Base-by-base conservation (phyloP, 2,113 vertebrate species). In the Dipodomys ordii region DNA sequence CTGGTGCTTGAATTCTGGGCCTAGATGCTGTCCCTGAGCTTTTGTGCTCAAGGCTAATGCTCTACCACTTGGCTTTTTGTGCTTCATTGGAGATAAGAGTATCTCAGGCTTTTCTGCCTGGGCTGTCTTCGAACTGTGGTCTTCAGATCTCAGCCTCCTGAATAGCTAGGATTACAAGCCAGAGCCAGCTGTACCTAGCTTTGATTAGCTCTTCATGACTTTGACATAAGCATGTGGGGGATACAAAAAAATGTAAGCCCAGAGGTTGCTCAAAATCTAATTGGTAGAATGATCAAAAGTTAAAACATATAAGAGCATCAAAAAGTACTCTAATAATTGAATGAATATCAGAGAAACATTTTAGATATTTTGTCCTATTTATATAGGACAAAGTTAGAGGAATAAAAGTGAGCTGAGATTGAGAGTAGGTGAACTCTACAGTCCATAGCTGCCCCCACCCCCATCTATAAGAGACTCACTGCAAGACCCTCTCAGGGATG, bases 351-450 rank as follows among this genome's bases (percentile, higher is more conserved):
- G 30, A 84, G 35, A 89, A 72, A 25, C 28, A 53, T 64, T 95
- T 87, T 82, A 89, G 22, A 25, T 32, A 74, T 92, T 95, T 90
- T 87, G 69, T 49, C 49, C 49, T 49, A 49, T 49, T 49, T 39
- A 39, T 39, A 39, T 28, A 93, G 39, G 25, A 88, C 72, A 92
- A 68, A n/a, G 62, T 72, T 19, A 83, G 9, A 68, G 64, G 57
- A 88, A 53, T 94, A 35, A 80, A 87, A 73, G 80, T 77, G 67
- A 84, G 32, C 10, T 30, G 74, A 19, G 18, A 87, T 73, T 69
- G 60, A 44, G 25, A 46, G n/a, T 2, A 82, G 25, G 25, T 53
- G 23, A 95, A 46, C 20, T 87, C 32, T 83, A 69, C 80, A 65
- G 39, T 53, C 16, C 30, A 35, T 22, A 81, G 12, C 30, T 39